Conservation (phyloP, 2,113 vertebrate genomes). For the Chauna torquata region DNA sequence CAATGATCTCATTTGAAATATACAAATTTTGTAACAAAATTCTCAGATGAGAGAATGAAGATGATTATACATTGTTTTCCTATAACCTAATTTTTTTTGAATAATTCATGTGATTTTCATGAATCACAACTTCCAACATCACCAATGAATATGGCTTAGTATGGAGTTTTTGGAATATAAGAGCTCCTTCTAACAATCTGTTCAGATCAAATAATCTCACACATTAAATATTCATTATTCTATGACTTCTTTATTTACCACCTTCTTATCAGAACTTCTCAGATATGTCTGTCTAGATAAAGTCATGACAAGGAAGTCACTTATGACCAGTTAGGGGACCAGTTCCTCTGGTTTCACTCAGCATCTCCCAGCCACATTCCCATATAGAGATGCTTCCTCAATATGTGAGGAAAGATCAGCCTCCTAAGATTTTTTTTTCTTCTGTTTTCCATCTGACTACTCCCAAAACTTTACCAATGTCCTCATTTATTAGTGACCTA, state of each 20-base stretch:
- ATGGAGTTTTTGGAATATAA: background rate
- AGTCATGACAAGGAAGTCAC: background rate
- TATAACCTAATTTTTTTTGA: background rate
- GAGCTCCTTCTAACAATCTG: background rate
- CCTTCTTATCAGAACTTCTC: background rate
- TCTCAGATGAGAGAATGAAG: background rate
- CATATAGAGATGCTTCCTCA: background rate
- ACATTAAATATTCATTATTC: background rate
- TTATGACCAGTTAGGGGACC: background rate
- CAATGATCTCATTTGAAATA: background rate
- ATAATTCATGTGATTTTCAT: background rate
- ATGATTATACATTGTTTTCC: background rate
- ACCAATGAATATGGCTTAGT: background rate
- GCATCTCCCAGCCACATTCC: background rate
- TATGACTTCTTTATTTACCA: background rate
- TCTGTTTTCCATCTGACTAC: background rate
- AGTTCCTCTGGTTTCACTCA: background rate
- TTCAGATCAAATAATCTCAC: background rate
- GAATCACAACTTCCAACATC: background rate
- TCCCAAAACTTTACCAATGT: background rate
- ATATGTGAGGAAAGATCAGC: background rate
- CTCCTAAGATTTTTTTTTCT: background rate
- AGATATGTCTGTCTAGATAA: background rate
- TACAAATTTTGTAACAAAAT: background rate
- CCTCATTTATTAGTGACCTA: background rate